Evolutionary conservation across 2,113 vertebrate species (phyloP), one percentile per base, ranked within the genome.

Genomic region (Eulemur macaco): DNA sequence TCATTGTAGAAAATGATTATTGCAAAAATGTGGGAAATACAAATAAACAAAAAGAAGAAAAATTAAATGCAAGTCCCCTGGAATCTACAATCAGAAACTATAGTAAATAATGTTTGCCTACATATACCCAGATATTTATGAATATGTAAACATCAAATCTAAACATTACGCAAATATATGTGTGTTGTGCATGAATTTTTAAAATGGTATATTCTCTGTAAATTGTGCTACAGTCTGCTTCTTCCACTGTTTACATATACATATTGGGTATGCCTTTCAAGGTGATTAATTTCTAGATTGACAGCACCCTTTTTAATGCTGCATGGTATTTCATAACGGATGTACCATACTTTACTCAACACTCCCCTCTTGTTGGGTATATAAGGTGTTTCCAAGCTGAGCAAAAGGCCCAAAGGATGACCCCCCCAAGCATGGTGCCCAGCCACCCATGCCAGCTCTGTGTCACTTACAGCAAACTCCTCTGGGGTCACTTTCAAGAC

Each of bases 401-500:
- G 54, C 47, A 29, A 54, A 77, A 69, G 76, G 42, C 76, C 58
- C 64, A 12, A 29, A 52, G 29, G 4, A 25, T 1, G 8, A 66
- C 21, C 37, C 25, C 47, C 60, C 83, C 34, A 37, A 9, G 0
- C 20, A 25, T 8, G 23, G 82, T 27, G 27, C 20, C 50, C 78
- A 68, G 78, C 23, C 50, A 34, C 66, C 73, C 74, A 27, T 4
- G 10, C 27, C 58, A 3, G 76, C 13, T 77, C 66, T 5, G 42
- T 86, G 96, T 50, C 97, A 99, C 99, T 99, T 98, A 99, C 99
- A 50, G 99, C 99, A 97, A 99, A 99, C 98, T 99, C 99, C 98
- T 99, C 99, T 0, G 99, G 99, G 73, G 99, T 99, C 98, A 99
- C 99, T 98, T 99, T 99, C 97, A 99, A 98, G 86, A 99, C 99